Evolutionary conservation across 2,888 invertebrate species (phyloP).

Genomic region (Agonum fuliginosum): DNA sequence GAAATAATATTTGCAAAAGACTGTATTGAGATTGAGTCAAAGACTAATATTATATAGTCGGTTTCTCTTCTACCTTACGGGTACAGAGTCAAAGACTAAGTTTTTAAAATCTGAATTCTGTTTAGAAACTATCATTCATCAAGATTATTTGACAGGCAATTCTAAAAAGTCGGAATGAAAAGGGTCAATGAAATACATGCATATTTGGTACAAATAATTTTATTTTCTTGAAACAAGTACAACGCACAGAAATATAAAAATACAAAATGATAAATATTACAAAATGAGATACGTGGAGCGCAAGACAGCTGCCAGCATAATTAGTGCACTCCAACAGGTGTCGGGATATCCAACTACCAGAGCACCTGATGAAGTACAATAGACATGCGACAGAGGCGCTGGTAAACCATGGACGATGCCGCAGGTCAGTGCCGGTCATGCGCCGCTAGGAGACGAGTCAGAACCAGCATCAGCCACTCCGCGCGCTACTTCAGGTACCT

Average conservation of each 20-base stretch:
- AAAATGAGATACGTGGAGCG: conserved; percentile 46
- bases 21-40: no score
- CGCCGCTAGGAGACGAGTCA: conserved; percentile 15
- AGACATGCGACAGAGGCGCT: conserved; percentile 88
- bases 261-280: background rate
- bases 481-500: conserved; percentile 99
- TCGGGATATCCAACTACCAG: conserved; percentile 94
- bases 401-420: conserved; percentile 11
- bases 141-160: no score
- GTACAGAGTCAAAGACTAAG: no score
- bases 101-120: no score
- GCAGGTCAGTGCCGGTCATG: conserved; percentile 52
- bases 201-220: no score
- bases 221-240: no score
- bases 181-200: no score
- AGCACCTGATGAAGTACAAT: conserved; percentile 99
- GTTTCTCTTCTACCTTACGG: no score
- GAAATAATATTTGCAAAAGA: no score
- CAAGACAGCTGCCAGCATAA: conserved; percentile 84
- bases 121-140: no score
- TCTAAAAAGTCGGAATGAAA: no score
- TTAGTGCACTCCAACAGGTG: conserved; percentile 99
- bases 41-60: no score
- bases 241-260: background rate
- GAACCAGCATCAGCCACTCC: conserved; percentile 78